Evolutionary conservation across 2,888 invertebrate species (phyloP).

Genomic region (Lithophane semibrunnea): DNA sequence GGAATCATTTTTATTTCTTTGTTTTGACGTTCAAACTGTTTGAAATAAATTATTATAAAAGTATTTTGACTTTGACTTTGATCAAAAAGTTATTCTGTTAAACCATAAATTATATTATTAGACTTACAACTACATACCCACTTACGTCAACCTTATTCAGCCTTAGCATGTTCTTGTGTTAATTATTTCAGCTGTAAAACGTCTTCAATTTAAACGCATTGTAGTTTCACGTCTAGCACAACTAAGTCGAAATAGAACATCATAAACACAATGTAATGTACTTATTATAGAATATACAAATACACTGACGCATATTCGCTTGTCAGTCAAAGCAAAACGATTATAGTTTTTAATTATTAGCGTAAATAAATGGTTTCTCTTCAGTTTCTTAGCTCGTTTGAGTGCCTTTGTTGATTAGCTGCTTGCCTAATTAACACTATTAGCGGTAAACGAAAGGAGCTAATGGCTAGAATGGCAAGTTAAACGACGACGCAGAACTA

Average conservation of each 20-base stretch:
- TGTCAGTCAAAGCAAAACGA: slow-evolving; percentile 25
- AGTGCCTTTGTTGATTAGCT: slow-evolving; percentile 49
- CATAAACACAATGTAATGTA: slow-evolving; percentile 35
- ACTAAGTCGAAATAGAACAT: slow-evolving; percentile 22
- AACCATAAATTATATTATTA: neutral
- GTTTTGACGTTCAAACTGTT: too few species aligned
- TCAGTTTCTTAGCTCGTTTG: slow-evolving; percentile 27
- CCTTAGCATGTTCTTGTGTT: neutral
- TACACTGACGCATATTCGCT: slow-evolving; percentile 13
- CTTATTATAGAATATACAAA: neutral
- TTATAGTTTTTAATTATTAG: slow-evolving; percentile 46
- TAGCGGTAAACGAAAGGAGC: slow-evolving; percentile 40
- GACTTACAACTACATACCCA: neutral
- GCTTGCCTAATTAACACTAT: slow-evolving; percentile 53
- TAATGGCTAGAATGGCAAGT: slow-evolving; percentile 31
- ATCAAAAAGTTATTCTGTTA: neutral
- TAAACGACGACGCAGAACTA: slow-evolving; percentile 9
- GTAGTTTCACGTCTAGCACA: slow-evolving; percentile 19
- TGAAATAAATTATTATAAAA: too few species aligned
- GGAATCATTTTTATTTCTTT: too few species aligned
- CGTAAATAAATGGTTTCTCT: slow-evolving; percentile 45
- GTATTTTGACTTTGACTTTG: too few species aligned
- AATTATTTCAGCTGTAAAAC: slow-evolving; percentile 18
- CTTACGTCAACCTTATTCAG: neutral
- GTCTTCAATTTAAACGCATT: slow-evolving; percentile 17